A percentile compares a stretch with the other conserved stretches of the same genome.
Conservation (phyloP, 2,113 vertebrate genomes). For the Meriones unguiculatus region DNA sequence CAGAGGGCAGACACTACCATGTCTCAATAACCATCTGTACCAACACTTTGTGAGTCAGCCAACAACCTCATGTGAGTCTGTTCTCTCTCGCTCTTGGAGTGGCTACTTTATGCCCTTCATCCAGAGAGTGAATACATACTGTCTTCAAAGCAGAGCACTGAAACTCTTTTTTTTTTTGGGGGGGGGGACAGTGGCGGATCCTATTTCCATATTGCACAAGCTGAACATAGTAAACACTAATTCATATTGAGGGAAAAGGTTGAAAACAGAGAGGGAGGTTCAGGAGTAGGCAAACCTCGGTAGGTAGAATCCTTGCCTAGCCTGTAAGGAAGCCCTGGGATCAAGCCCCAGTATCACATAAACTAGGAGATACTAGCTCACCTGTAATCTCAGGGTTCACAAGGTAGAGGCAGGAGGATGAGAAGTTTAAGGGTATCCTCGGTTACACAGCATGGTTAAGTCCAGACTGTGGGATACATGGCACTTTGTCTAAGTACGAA, state of each 20-base stretch:
- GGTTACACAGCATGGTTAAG: background rate
- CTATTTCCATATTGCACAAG: background rate
- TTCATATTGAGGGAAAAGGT: background rate
- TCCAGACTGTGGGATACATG: background rate
- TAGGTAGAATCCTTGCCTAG: background rate
- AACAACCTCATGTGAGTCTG: constrained; percentile 47
- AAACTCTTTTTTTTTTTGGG: background rate
- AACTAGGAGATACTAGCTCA: background rate
- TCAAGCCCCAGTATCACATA: background rate
- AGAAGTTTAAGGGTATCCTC: background rate
- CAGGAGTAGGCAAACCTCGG: background rate
- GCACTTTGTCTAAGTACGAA: background rate
- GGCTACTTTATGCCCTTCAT: constrained; percentile 55
- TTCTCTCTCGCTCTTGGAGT: constrained; percentile 67
- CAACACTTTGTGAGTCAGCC: constrained; percentile 50
- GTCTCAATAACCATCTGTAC: constrained; percentile 69
- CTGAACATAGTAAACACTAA: constrained; percentile 62
- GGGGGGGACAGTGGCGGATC: background rate
- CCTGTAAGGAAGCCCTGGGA: background rate
- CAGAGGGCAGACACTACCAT: constrained; percentile 49
- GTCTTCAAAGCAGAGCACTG: constrained; percentile 49
- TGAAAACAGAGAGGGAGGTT: constrained; percentile 28
- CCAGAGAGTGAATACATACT: constrained; percentile 63
- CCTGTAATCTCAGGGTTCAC: background rate
- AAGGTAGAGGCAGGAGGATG: background rate